Base-by-base conservation (phyloP, 2,797 vertebrate genomes). In the Aplochiton taeniatus region DNA sequence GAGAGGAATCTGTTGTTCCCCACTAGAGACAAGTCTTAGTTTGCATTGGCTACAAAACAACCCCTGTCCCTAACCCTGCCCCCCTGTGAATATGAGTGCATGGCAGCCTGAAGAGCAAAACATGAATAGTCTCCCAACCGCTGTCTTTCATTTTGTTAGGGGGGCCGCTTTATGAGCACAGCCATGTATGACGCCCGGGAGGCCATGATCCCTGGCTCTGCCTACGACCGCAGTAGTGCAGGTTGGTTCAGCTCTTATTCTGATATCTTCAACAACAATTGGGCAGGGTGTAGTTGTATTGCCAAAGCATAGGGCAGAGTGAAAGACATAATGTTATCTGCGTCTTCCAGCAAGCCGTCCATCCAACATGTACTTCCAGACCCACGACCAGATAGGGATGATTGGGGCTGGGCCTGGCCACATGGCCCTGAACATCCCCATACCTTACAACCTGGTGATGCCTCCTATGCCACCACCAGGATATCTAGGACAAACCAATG, bases 351-450 rank as follows among this genome's bases (percentile, higher is more conserved):
- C 88, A 83, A 96, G 96, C 0, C 96, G 97, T 50, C 96, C 96
- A 0, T 95, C 96, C 19, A 99, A 93, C 89, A 96, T 98, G 96
- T 99, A 99, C 88, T 99, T 99, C 89, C 98, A 99, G 75, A 99
- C 98, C 6, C 98, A 99, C 0, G 98, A 99, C 89, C 97, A 98
- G 93, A 98, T 99, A 0, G 97, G 98, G 67, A 98, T 99, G 97
- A 99, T 99, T 61, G 96, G 97, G 0, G 92, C 96, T 0, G 96
- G 96, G 10, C 95, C 96, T 11, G 93, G 95, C 84, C 98, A 95
- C 0, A 94, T 99, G 87, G 91, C 97, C 4, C 94, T 99, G 96
- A 99, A 99, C 90, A 92, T 99, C 66, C 98, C 96, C 16, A 98
- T 99, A 69, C 98, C 98, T 0, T 98, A 98, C 88, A 99, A 99